These are phyloP conservation scores for Zaprionus tsacasi DNA, from an alignment of 1,140 invertebrate genomes.

Conservation along the genomic window DNA sequence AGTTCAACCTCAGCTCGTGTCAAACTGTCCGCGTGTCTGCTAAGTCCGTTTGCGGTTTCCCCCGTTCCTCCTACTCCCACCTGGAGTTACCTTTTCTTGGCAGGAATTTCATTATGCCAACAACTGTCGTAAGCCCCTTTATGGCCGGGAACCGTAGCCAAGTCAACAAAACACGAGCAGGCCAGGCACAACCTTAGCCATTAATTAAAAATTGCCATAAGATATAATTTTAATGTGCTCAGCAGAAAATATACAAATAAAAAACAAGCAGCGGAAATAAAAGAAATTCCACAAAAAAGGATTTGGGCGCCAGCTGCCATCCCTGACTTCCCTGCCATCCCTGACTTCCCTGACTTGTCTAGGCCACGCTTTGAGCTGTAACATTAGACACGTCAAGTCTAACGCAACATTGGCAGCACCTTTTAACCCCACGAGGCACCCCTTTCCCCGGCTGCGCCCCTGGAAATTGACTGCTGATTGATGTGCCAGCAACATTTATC, in stretches of 20 bases:
- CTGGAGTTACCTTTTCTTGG: constrained; percentile 11
- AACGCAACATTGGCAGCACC: constrained; percentile 35
- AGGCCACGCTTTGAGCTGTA: constrained; percentile 26
- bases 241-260: not conserved
- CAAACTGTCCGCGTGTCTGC: not conserved
- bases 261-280: not conserved
- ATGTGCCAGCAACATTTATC: constrained; percentile 50
- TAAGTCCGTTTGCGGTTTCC: not conserved
- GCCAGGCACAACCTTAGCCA: constrained; percentile 25
- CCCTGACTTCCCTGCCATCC: not conserved
- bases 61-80: not conserved
- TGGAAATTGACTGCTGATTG: constrained; percentile 66
- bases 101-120: constrained; percentile 38
- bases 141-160: constrained; percentile 44
- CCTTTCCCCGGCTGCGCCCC: constrained; percentile 4
- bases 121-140: constrained; percentile 41
- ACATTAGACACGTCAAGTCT: constrained; percentile 34
- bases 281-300: not conserved
- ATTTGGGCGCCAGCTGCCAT: not conserved
- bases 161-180: constrained; percentile 52
- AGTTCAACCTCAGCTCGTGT: constrained; percentile 24
- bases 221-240: constrained; percentile 67
- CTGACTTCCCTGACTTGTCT: constrained; percentile 2
- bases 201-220: constrained; percentile 72
- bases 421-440: not conserved